Evolutionary conservation across 2,113 vertebrate species (phyloP), one percentile per base, ranked within the genome.

Genomic region (Centropus bengalensis): DNA sequence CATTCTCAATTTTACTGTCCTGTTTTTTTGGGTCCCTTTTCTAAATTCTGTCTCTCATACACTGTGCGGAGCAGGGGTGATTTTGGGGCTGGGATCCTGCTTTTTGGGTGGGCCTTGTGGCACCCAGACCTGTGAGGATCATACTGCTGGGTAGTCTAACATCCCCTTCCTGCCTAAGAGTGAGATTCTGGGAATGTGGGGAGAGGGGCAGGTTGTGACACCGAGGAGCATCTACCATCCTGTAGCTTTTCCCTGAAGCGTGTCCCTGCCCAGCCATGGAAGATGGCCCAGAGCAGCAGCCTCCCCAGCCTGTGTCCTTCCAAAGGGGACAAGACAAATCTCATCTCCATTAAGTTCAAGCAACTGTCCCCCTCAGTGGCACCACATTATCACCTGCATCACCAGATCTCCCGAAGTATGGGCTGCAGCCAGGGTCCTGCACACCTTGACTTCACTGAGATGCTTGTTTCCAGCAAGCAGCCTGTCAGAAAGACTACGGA

Each of bases 241-340:
- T 74, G 23, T 40, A 81, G 40, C 8, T 66, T 78, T 44, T 56
- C 45, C 36, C 3, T 70, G 2, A 13, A 28, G 20, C 44, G 40
- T 1, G 0, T 71, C 44, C 32, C 36, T 66, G 70, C 38, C 45
- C 26, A 0, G 1, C 20, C 38, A 12, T 78, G 55, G 44, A 60
- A 44, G 18, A 27, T 33, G 30, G 10, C 4, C 28, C 36, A 26
- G 22, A 47, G 17, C 33, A 77, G 49, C 59, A 84, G 44, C 32
- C 10, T 45, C 9, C 8, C 21, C 52, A 70, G 30, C 23, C n/a
- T 51, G 54, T 21, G 21, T 89, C 38, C 38, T 55, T 49, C 36
- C 36, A 22, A n/a, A 52, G 36, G 22, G 62, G 14, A 79, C 62
- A 22, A 62, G 14, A 79, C 62, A 22, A 62, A 75, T 36, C 26